Conservation (phyloP, 1,140 invertebrate genomes). For the fruit fly (Drosophila melanogaster) region Release_6_plus_ISO1_MT NT_037436.4:12940501-12941000, state of each 20-base stretch:
- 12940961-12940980: conserved; percentile 29
- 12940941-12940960: conserved; percentile 25
- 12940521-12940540: background rate
- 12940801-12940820: conserved; percentile 27
- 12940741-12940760: conserved; percentile 78
- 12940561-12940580: conserved; percentile 24
- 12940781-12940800: conserved; percentile 54
- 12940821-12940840: conserved; percentile 24
- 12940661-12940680: conserved; percentile 59
- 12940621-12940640: conserved; percentile 69
- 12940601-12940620: conserved; percentile 73
- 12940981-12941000: conserved; percentile 24
- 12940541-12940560: no score
- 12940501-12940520: conserved; percentile 6
- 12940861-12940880: conserved; percentile 26
- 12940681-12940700: conserved; percentile 27
- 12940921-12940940: conserved; percentile 33
- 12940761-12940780: conserved; percentile 69
- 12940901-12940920: conserved; percentile 39
- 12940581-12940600: conserved; percentile 25
- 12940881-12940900: conserved; percentile 40
- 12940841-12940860: conserved; percentile 32
- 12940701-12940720: conserved; percentile 48
- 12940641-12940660: conserved; percentile 35
- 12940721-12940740: conserved; percentile 56